Base-by-base conservation (phyloP, 2,797 vertebrate genomes). In the Megalops cyprinoides region DNA sequence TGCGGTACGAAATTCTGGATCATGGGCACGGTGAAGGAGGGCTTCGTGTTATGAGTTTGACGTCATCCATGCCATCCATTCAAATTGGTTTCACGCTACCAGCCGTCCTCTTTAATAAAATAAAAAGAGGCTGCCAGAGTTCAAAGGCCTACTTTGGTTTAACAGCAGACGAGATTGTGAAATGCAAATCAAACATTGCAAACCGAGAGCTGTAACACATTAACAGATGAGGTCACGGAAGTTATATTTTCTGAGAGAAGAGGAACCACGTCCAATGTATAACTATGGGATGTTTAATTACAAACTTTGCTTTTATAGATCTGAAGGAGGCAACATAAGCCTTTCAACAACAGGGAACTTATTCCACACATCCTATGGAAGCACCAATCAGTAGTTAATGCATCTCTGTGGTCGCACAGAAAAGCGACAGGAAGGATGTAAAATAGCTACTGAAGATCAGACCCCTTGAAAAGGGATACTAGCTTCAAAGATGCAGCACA, bases 151-250 rank as follows among this genome's bases (percentile, higher is more conserved):
- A 74, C 82, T 87, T 83, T 82, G 81, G 82, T 87, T 90, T 84
- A 81, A 87, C 89, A 87, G 88, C 82, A 86, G 89, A 85, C 87
- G 84, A 85, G 82, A 88, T 91, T 91, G 88, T 87, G 88, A 84
- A 85, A 90, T 82, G 37, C 73, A 53, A 81, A 80, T 86, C 87
- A 90, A 90, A 90, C 87, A 85, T 81, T 87, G 75, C 81, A 81
- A 42, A 44, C 67, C 60, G 77, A 84, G 23, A 49, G 86, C 88
- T 90, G 90, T 90, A 89, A 90, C 86, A 91, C 90, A 91, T 93
- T 92, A 89, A 91, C 84, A 86, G 84, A 87, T 77, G 74, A 53
- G 77, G 55, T 56, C 71, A n/a, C 14, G 81, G 82, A 84, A 81
- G 84, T 82, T 23, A 84, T 84, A 80, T 82, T 84, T 84, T 74